Evolutionary conservation across 2,797 vertebrate species (phyloP).

Genomic region (Tapera naevia): DNA sequence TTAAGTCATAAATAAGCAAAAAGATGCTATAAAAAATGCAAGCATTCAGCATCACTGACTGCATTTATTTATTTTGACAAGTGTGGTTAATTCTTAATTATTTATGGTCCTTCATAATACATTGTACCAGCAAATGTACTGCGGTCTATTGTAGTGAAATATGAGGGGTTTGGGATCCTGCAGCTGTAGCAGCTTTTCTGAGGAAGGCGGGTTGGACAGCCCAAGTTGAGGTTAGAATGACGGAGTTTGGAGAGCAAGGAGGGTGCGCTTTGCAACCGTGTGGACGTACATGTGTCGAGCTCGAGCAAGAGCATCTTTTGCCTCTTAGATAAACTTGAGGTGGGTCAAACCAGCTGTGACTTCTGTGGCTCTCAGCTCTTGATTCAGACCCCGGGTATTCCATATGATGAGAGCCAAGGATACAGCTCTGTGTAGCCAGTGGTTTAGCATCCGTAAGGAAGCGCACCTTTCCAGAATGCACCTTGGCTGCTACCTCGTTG

Average conservation of each 20-base stretch:
- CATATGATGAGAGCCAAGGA: not conserved
- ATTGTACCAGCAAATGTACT: constrained; percentile 28
- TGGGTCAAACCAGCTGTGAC: not conserved
- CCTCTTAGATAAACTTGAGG: not conserved
- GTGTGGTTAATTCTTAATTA: constrained; percentile 70
- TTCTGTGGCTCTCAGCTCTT: not conserved
- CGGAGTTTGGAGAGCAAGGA: not conserved
- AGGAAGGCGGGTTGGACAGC: not conserved
- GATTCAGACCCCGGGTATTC: not conserved
- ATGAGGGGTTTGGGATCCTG: not conserved
- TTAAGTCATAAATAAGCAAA: constrained; percentile 63
- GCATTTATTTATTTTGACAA: constrained; percentile 67
- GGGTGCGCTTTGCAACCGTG: not conserved
- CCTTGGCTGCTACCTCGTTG: not conserved
- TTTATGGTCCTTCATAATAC: constrained; percentile 53
- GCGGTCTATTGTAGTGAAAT: constrained; percentile 2
- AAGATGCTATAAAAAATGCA: constrained; percentile 54
- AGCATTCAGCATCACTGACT: constrained; percentile 19
- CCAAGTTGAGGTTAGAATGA: not conserved
- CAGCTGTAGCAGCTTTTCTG: not conserved
- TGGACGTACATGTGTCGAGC: not conserved
- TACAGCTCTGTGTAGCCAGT: not conserved
- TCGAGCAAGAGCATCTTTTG: not conserved
- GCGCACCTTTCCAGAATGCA: not conserved
- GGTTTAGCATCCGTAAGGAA: not conserved